Conservation (phyloP, 2,888 invertebrate species). For the Tetranychus piercei region DNA sequence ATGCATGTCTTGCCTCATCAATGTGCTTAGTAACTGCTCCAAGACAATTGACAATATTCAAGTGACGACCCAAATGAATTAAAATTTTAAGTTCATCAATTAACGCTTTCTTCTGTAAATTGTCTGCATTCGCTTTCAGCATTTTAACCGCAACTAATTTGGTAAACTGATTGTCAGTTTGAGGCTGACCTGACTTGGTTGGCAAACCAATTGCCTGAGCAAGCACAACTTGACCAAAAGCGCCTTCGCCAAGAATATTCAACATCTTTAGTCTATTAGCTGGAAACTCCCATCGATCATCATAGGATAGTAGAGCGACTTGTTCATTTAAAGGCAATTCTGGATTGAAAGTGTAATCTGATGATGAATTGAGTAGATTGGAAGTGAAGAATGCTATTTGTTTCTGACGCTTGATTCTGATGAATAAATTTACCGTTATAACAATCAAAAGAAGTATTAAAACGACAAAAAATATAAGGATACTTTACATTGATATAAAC, state of each 20-base stretch:
- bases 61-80: constrained; percentile 78
- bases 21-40: constrained; percentile 85
- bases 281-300: constrained; percentile 69
- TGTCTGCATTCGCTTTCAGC: constrained; percentile 64
- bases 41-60: constrained; percentile 82
- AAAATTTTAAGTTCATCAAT: constrained; percentile 85
- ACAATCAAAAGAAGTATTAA: constrained; percentile 18
- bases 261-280: constrained; percentile 61
- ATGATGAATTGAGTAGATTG: constrained; percentile 43
- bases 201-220: constrained; percentile 57
- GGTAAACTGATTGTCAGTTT: constrained; percentile 32
- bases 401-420: constrained; percentile 21
- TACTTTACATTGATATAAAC: constrained; percentile 23
- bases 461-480: constrained; percentile 19
- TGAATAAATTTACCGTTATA: constrained; percentile 18
- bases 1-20: too few relatives aligned
- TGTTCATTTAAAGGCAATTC: constrained; percentile 76
- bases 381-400: constrained; percentile 24
- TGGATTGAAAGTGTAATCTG: constrained; percentile 41
- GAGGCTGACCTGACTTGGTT: constrained; percentile 42
- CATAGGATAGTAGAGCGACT: constrained; percentile 78
- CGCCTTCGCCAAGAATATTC: constrained; percentile 71
- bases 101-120: constrained; percentile 62
- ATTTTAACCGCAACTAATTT: constrained; percentile 73
- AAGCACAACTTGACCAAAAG: constrained; percentile 82